Base-by-base conservation (phyloP, 2,888 invertebrate genomes). In the Torymus texanus region DNA sequence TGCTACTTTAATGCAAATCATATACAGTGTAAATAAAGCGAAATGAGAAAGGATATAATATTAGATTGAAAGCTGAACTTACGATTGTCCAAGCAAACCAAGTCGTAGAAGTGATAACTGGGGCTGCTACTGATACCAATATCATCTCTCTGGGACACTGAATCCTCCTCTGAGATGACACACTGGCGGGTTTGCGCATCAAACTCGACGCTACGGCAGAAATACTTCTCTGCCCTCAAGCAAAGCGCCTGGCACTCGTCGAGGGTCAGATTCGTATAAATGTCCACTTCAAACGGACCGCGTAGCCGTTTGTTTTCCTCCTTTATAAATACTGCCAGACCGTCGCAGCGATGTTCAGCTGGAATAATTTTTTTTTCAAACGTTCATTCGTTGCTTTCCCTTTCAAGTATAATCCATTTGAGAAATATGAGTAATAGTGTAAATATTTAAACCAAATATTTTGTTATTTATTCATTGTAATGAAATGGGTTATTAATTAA, bases 181-280 rank as follows among this genome's bases (percentile, higher is more conserved):
- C 97, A 97, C 85, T 95, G 95, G 75, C 95, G 94, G 2, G 95
- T 95, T 92, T 95, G 95, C 84, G 96, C 96, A 86, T 97, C 97
- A 87, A 95, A 97, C 88, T 97, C 96, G 63, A 97, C 95, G 2
- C 97, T 97, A 51, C 97, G 94, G 87, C 97, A 97, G 86, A 96
- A 96, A 88, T 95, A 97, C 93, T 96, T 96, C 89, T 97, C 96
- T 14, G 96, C 96, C 78, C 95, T 92, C 61, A 97, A 93, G 88
- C 97, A 97, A 93, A 96, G 95, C 2, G 95, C 94, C 89, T 97
- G 96, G 86, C 97, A 97, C 91, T 97, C 97, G 84, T 96, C 95
- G 82, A 97, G 91, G 3, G 96, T 96, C 90, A 97, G 93, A 88
- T 97, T 96, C 66, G 94, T 95, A 88, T 96, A 96, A 56, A 96